Percentiles rank a stretch among this genome's conserved stretches.
Evolutionary conservation across 1,140 invertebrate genomes (phyloP).

Genomic region (Cryptotermes secundus): DNA sequence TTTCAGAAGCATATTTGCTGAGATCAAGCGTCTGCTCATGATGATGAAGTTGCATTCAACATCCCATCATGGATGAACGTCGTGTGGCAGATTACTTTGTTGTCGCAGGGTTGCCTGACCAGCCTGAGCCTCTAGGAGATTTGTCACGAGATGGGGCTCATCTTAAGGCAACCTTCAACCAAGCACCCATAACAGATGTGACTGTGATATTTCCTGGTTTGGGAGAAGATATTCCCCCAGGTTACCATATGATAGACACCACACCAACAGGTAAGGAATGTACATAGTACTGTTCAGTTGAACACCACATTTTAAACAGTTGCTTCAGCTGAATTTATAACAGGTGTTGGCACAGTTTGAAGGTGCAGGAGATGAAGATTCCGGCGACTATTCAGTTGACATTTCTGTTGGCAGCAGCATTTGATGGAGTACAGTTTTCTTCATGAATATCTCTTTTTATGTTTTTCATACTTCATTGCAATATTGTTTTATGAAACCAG

Average conservation of each 20-base stretch:
- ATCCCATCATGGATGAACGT: slow-evolving; percentile 72
- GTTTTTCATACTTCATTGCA: no score
- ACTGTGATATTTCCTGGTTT: slow-evolving; percentile 87
- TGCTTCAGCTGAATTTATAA: no score
- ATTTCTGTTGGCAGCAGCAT: no score
- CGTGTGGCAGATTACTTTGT: slow-evolving; percentile 95
- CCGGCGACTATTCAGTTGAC: no score
- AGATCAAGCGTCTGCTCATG: not conserved
- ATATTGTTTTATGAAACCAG: no score
- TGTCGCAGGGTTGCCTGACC: slow-evolving; percentile 87
- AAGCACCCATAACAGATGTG: slow-evolving; percentile 93
- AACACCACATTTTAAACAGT: no score
- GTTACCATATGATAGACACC: slow-evolving; percentile 76
- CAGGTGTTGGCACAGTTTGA: no score
- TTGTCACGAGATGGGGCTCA: slow-evolving; percentile 75
- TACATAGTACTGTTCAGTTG: not conserved
- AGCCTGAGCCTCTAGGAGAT: slow-evolving; percentile 77
- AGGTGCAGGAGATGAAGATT: no score
- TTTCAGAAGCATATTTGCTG: not conserved
- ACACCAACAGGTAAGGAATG: slow-evolving; percentile 69
- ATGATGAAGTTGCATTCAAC: not conserved
- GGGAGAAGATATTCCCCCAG: slow-evolving; percentile 80
- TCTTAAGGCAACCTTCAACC: slow-evolving; percentile 66
- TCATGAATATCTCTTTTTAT: no score
- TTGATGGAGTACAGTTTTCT: no score